Conservation (phyloP, 2,113 vertebrate species). For the Microtus ochrogaster region DNA sequence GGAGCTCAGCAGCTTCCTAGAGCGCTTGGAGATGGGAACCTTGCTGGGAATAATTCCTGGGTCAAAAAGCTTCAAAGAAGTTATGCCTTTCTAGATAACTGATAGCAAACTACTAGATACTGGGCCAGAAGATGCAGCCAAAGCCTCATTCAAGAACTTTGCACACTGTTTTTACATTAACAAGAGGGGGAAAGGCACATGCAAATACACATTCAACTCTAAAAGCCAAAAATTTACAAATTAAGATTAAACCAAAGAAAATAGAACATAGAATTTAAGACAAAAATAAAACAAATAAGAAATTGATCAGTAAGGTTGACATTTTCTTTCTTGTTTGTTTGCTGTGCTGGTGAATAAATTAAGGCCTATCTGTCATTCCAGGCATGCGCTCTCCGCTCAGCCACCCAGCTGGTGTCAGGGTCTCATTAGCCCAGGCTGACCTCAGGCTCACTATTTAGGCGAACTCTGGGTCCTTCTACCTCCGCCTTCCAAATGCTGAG, state of each 20-base stretch:
- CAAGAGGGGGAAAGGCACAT: not conserved
- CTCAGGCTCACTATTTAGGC: not conserved
- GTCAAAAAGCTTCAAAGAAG: conserved; percentile 18
- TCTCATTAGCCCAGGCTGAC: not conserved
- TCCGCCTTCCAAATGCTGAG: not conserved
- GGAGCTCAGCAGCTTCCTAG: not conserved
- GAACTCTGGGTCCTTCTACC: not conserved
- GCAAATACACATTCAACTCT: not conserved
- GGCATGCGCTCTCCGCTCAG: not conserved
- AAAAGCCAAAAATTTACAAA: not conserved
- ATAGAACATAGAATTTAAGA: conserved; percentile 9
- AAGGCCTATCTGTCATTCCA: no score
- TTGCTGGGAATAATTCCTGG: conserved; percentile 12
- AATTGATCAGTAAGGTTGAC: not conserved
- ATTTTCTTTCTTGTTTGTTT: not conserved
- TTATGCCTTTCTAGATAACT: conserved; percentile 16
- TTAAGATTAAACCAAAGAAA: conserved; percentile 35
- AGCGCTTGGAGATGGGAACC: not conserved
- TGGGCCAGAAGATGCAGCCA: not conserved
- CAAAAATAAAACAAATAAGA: conserved; percentile 27
- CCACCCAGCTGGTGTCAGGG: not conserved
- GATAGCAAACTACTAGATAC: not conserved
- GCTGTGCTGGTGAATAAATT: no score
- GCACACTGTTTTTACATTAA: conserved; percentile 44
- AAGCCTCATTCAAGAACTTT: conserved; percentile 22